phyloP scores from a whole-genome alignment of 2,888 invertebrate genomes.

The Flabesymbios commensalis region DNA sequence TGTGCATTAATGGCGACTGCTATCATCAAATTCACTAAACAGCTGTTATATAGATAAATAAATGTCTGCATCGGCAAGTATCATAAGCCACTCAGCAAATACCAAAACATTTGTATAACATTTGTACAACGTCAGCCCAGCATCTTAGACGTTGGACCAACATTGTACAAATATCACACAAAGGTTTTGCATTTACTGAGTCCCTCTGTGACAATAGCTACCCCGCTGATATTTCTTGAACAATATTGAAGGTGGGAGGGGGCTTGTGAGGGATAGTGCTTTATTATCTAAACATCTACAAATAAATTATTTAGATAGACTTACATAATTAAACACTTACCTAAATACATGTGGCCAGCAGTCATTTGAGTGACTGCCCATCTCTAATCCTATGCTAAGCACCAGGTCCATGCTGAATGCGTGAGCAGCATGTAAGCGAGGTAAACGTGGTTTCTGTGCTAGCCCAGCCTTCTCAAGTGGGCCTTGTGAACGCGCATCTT shows the following conservation, averaged over 20 bases:
- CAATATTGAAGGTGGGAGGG: background rate
- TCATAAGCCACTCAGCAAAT: too few relatives aligned
- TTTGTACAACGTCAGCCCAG: too few relatives aligned
- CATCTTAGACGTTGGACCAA: too few relatives aligned
- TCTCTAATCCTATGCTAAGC: conserved; percentile 82
- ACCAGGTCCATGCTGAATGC: conserved; percentile 91
- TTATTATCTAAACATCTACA: background rate
- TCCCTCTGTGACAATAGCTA: too few relatives aligned
- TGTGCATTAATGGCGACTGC: too few relatives aligned
- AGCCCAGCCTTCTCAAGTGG: conserved; percentile 7
- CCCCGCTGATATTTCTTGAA: too few relatives aligned
- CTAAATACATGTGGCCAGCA: conserved; percentile 96
- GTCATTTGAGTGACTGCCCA: conserved; percentile 88
- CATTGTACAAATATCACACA: too few relatives aligned
- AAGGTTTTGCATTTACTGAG: too few relatives aligned
- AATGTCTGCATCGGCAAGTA: too few relatives aligned
- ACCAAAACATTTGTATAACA: too few relatives aligned
- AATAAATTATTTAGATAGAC: background rate
- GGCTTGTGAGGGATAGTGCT: background rate
- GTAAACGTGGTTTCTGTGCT: conserved; percentile 44
- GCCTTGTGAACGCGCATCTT: conserved; percentile 16
- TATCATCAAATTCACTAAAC: too few relatives aligned
- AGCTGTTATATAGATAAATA: too few relatives aligned
- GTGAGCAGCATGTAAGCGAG: conserved; percentile 80
- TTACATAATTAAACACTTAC: conserved; percentile 35